Conservation (phyloP, 2,888 invertebrate species). For the Euzetes globulus region DNA sequence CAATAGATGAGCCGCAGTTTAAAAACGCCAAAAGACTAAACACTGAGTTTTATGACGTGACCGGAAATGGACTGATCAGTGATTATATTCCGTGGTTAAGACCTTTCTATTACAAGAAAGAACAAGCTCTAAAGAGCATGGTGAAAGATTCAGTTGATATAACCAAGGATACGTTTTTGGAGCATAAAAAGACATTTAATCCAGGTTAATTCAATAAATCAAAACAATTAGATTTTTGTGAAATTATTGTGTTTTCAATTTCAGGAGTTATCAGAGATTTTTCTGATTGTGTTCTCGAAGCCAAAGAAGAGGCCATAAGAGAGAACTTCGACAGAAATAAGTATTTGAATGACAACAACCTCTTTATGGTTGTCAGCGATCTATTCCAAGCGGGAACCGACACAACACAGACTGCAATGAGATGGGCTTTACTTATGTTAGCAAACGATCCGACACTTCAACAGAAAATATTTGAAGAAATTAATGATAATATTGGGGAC, state of each 20-base stretch:
- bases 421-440: constrained; percentile 17
- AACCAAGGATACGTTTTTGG: neutral
- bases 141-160: neutral
- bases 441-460: neutral
- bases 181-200: neutral
- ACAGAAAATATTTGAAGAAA: neutral
- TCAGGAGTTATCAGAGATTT: constrained; percentile 67
- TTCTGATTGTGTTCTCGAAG: constrained; percentile 7
- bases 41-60: neutral
- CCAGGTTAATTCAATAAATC: too few relatives aligned
- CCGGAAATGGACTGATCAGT: neutral
- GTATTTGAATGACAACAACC: neutral
- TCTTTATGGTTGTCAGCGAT: neutral
- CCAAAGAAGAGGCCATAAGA: neutral
- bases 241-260: constrained; percentile 51
- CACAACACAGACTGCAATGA: constrained; percentile 25
- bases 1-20: neutral
- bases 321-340: neutral
- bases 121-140: neutral
- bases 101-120: neutral
- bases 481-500: neutral
- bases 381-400: constrained; percentile 31
- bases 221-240: too few relatives aligned
- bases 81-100: constrained; percentile 1
- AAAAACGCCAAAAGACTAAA: neutral